Base-by-base conservation (phyloP, 2,888 invertebrate genomes). In the Syrphus vitripennis region DNA sequence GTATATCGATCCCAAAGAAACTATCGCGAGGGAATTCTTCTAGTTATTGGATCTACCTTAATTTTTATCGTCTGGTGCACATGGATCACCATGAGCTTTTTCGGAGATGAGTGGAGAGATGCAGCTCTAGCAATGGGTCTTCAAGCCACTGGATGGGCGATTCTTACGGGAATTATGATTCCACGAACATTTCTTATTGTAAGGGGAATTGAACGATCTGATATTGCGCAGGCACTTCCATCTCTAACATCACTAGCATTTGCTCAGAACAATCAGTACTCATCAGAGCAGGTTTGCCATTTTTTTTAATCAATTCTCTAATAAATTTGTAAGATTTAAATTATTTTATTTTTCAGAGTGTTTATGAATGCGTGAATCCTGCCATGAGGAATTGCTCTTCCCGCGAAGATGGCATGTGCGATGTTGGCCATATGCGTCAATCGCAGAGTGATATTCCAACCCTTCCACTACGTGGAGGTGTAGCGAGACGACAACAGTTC, bases 151-250 rank as follows among this genome's bases (percentile, higher is more conserved):
- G 95, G 95, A 0, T 94, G 95, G 89, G 93, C 94, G 1, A 93
- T 95, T 48, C 91, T 96, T 29, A 93, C 94, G 7, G 93, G 94
- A 0, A 93, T 96, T n/a, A 94, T 96, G 87, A 94, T 95, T 89
- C 95, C 96, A 0, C 93, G 95, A 67, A 95, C 95, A 0, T 96
- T 95, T 89, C 93, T 95, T 77, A 95, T 96, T 93, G 94, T 95
- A 4, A 94, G 94, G 2, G 94, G 95, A 29, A 93, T 94, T 26
- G 94, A 95, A 24, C 93, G 94, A 21, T 94, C 95, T 53, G 94
- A 95, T 88, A 93, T 94, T 87, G 93, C 94, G 1, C 94, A 93
- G 88, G 93, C 93, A 0, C 89, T 94, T 71, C 94, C 94, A 0
- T 94, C 94, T n/a, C 88, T 92, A 2, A 92, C 92, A 4, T 92